Evolutionary conservation across 2,888 invertebrate species (phyloP), one percentile per base, ranked within the genome.

Genomic region (Cylindroiulus punctatus): DNA sequence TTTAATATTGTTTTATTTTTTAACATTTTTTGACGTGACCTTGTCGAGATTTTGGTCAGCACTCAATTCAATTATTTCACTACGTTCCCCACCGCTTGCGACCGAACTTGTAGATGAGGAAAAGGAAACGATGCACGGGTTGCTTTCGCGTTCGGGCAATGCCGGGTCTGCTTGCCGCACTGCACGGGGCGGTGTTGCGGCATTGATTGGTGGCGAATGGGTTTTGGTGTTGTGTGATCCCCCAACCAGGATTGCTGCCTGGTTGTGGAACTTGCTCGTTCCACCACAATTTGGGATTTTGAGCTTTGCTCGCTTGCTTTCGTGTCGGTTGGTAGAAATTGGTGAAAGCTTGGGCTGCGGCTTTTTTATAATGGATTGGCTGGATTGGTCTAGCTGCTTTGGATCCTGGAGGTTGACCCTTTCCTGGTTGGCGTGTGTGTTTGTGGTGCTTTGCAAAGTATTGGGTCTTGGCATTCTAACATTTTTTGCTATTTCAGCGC

Each of bases 31-130:
- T 65, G 65, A 65, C 22, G 65, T 22, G 65, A 65, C 65, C 8
- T 22, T 65, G 26, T 65, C 65, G 22, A 65, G 65, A 26, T 26
- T 26, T 65, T 65, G 65, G 65, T 26, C 65, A 26, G 26, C 65
- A 65, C 65, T 65, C 65, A 65, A 65, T 65, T 65, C 65, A 26
- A 65, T 65, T 65, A 65, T 65, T 65, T 65, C 65, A 65, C 65
- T 65, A 22, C 65, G 22, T 22, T 12, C 65, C 65, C 26, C 12
- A 65, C 12, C 8, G 8, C 65, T 12, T 22, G 12, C 65, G 65
- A 65, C 26, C 22, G 26, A 65, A 65, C 26, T 22, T 26, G 65
- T 65, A 26, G 22, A 65, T n/a, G 52, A 52, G 52, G 19, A 52
- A 52, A 52, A 52, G 52, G 52, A 52, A 19, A 52, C 65, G 22